phyloP scores from a whole-genome alignment of 1,140 invertebrate genomes.

The Cecropterus lyciades region DNA sequence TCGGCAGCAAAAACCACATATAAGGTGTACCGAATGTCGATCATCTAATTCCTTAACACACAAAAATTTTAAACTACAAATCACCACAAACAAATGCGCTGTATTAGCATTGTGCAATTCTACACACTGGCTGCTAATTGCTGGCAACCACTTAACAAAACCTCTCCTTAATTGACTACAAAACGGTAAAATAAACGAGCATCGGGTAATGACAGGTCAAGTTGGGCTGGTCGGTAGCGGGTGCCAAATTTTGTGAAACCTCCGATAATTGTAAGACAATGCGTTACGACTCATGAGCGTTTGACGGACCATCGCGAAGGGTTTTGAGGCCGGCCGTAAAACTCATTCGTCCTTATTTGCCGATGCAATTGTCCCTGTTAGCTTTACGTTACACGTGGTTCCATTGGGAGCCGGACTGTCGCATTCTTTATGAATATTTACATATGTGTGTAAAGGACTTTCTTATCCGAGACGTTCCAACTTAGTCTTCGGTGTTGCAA shows the following conservation, averaged over 20 bases:
- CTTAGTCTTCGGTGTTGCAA: too few species aligned
- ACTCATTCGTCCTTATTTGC: conserved; percentile 31
- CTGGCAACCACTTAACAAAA: conserved; percentile 45
- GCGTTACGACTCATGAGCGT: conserved; percentile 61
- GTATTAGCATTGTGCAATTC: conserved; percentile 62
- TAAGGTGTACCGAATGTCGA: too few species aligned
- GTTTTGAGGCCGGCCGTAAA: conserved; percentile 52
- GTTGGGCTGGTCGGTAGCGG: conserved; percentile 43
- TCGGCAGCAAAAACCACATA: too few species aligned
- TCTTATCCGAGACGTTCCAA: too few species aligned
- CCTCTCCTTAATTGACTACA: conserved; percentile 47
- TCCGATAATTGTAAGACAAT: conserved; percentile 76
- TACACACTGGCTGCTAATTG: conserved; percentile 61
- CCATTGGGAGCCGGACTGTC: too few species aligned
- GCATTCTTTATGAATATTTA: too few species aligned
- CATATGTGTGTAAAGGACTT: too few species aligned
- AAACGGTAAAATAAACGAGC: conserved; percentile 22
- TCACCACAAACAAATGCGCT: conserved; percentile 57
- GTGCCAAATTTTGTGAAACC: conserved; percentile 76
- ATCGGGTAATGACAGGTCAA: conserved; percentile 43
- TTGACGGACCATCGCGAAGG: conserved; percentile 63
- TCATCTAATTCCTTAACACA: too few species aligned
- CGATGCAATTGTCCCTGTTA: conserved; percentile 13
- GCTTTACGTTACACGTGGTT: background rate
- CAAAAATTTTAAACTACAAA: background rate